These are phyloP conservation scores for Isoperla grammatica DNA, from an alignment of 2,888 invertebrate species.

Conservation along the genomic window DNA sequence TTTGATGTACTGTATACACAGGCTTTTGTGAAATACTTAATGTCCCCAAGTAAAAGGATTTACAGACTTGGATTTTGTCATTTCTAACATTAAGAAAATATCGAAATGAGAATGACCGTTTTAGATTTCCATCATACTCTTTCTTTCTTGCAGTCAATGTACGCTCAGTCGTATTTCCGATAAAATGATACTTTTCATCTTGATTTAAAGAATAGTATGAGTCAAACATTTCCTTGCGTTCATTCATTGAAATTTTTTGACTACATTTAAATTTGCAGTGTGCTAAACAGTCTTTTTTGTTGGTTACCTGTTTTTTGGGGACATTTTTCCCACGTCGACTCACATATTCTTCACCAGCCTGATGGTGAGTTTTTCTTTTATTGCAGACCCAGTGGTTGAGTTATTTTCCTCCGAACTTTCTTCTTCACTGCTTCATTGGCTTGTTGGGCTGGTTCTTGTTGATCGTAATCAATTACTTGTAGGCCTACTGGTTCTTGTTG, in stretches of 20 bases:
- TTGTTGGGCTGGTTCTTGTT: too few species aligned
- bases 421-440: too few species aligned
- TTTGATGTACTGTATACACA: slow-evolving; percentile 21
- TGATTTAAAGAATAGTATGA: too few species aligned
- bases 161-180: too few species aligned
- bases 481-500: too few species aligned
- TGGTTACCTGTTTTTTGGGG: slow-evolving; percentile 1
- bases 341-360: slow-evolving; percentile 15
- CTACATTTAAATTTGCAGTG: slow-evolving; percentile 18
- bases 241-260: slow-evolving; percentile 12
- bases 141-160: not conserved
- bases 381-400: slow-evolving; percentile 3
- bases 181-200: too few species aligned
- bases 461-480: too few species aligned
- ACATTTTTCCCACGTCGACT: slow-evolving; percentile 16
- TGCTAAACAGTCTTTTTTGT: slow-evolving; percentile 19
- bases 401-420: too few species aligned
- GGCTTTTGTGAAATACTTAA: slow-evolving; percentile 24
- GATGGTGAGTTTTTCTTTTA: slow-evolving; percentile 2
- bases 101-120: slow-evolving; percentile 22
- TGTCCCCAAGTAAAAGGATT: slow-evolving; percentile 22
- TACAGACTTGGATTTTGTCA: slow-evolving; percentile 20
- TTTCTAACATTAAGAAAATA: slow-evolving; percentile 24
- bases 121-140: slow-evolving; percentile 11
- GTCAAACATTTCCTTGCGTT: not conserved